Base-by-base conservation (phyloP, 2,888 invertebrate genomes). In the Drosophila kanekoi region DNA sequence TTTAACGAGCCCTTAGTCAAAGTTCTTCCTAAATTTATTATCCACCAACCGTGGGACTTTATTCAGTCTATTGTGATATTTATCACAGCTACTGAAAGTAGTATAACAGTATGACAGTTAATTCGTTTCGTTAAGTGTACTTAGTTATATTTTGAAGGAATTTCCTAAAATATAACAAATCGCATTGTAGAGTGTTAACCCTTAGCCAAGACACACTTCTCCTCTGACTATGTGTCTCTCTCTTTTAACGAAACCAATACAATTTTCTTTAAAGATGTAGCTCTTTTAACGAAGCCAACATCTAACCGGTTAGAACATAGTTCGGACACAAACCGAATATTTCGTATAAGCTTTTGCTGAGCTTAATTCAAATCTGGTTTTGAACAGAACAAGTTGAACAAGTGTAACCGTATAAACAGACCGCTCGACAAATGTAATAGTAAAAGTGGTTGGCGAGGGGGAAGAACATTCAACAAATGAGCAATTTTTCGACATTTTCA, bases 301-400 rank as follows among this genome's bases (percentile, higher is more conserved):
- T 13, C 40, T 38, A 61, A 38, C 61, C 38, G 61, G 60, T 33
- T 60, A 23, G 38, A 40, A 47, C 33, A 38, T 61, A 61, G 60
- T 9, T 10, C 2, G 2, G 61, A 33, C 61, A 61, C 61, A 23
- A 60, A 60, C 61, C 61, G 33, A 9, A 2, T 4, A 18, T 2
- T 9, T 59, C 16, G 2, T 10, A n/a, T 28, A 10, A 13, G 5
- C 35, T 35, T 10, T 14, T 3, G 0, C 2, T n/a, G 14, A 18
- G 16, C 14, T 51, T 37, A 20, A n/a, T 13, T 16, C 4, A 18
- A 9, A 32, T 1, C 20, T 6, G 5, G 6, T 11, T 10, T 13
- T 3, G 4, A 13, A 23, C 10, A 35, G 23, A 10, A n/a, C n/a
- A n/a, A n/a, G n/a, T n/a, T 44, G 44, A 18, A 37, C 13, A 28